These are phyloP conservation scores for Congeria kusceri DNA, from an alignment of 2,888 invertebrate genomes.

Conservation along the genomic window DNA sequence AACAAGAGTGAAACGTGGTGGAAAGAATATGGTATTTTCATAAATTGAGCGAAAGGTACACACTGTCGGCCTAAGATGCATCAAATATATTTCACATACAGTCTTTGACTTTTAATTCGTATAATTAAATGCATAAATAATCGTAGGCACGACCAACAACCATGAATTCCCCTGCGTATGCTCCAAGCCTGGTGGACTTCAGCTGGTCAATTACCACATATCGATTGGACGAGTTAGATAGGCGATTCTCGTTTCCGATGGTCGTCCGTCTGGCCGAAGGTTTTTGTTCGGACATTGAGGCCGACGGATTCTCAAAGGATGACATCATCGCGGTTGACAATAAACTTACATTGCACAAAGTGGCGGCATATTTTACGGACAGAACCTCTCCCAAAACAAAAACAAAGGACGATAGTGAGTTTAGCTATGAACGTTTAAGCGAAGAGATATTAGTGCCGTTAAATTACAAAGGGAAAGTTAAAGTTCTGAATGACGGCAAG, in stretches of 20 bases:
- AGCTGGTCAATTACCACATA: constrained; percentile 47
- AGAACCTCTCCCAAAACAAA: neutral
- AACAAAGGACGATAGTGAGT: neutral
- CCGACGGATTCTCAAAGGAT: constrained; percentile 48
- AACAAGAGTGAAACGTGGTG: no score
- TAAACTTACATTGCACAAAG: constrained; percentile 36
- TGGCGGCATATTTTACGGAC: constrained; percentile 41
- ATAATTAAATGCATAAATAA: no score
- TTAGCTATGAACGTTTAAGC: constrained; percentile 20
- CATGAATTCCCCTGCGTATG: no score
- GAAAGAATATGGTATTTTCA: no score
- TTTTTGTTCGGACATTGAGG: constrained; percentile 33
- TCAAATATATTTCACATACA: no score
- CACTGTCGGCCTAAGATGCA: no score
- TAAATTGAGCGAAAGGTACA: no score
- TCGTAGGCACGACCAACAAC: no score
- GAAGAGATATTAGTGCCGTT: constrained; percentile 44
- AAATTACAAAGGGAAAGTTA: constrained; percentile 40
- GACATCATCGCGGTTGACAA: constrained; percentile 50
- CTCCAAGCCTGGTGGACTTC: no score
- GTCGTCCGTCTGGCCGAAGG: constrained; percentile 49
- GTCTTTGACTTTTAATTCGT: no score
- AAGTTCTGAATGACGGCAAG: constrained; percentile 16
- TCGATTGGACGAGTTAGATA: constrained; percentile 38
- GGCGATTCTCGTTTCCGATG: constrained; percentile 36